Conservation (phyloP, 2,113 vertebrate genomes). For the Pristiophorus japonicus region DNA sequence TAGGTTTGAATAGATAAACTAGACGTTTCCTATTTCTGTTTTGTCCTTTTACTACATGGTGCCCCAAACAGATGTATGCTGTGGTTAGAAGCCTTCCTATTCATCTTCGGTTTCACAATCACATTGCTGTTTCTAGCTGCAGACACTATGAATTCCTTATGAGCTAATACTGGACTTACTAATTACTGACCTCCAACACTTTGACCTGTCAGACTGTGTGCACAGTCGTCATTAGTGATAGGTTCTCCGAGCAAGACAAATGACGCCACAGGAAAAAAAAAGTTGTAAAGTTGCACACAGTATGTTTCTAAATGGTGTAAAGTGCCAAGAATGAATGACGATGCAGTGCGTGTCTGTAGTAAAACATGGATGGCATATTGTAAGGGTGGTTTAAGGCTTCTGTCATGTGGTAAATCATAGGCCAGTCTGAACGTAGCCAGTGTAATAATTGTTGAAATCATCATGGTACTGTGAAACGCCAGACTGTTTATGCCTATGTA, state of each 20-base stretch:
- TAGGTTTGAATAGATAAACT: background rate
- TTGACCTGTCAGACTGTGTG: background rate
- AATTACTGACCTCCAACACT: background rate
- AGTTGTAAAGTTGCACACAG: background rate
- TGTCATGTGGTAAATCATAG: background rate
- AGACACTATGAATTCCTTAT: background rate
- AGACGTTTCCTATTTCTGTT: slow-evolving; percentile 1
- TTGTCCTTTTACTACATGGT: background rate
- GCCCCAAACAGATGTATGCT: background rate
- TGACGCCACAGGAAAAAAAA: background rate
- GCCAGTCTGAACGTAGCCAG: background rate
- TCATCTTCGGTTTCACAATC: background rate
- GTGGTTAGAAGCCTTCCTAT: background rate
- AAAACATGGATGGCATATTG: background rate
- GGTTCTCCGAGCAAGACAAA: background rate
- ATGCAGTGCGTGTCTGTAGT: background rate
- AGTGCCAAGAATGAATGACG: background rate
- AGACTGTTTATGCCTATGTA: background rate
- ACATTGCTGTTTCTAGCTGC: background rate
- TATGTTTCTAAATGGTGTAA: background rate
- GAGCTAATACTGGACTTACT: background rate
- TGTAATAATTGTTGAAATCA: background rate
- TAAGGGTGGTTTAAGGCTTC: background rate
- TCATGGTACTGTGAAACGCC: background rate
- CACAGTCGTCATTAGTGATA: background rate